Evolutionary conservation across 2,797 vertebrate genomes (phyloP).

Genomic region (Cyprinodon diabolis): DNA sequence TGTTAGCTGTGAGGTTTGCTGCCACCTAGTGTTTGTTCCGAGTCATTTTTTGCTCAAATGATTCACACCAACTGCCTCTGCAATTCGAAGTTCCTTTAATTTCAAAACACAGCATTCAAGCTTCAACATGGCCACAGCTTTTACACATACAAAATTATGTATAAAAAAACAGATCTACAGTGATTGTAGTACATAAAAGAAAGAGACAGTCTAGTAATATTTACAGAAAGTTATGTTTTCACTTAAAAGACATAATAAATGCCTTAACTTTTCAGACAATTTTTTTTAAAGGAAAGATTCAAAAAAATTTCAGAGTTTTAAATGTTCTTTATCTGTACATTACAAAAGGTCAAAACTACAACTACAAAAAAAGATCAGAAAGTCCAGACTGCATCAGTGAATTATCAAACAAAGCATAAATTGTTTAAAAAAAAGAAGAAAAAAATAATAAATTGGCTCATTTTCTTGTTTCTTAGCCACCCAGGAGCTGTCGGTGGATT

Average conservation of each 20-base stretch:
- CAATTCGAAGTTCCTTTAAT: slow-evolving; percentile 83
- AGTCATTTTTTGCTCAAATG: not conserved
- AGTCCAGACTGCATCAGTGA: slow-evolving; percentile 58
- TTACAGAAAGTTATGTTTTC: slow-evolving; percentile 73
- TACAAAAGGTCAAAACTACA: slow-evolving; percentile 65
- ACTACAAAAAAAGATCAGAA: slow-evolving; percentile 53
- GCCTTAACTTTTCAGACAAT: slow-evolving; percentile 54
- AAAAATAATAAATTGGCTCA: slow-evolving; percentile 30
- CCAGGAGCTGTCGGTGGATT: slow-evolving; percentile 39
- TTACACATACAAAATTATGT: slow-evolving; percentile 88
- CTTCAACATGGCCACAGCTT: slow-evolving; percentile 93
- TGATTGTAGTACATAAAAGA: slow-evolving; percentile 56
- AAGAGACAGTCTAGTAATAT: slow-evolving; percentile 63
- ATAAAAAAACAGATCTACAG: slow-evolving; percentile 66
- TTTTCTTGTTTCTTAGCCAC: slow-evolving; percentile 44
- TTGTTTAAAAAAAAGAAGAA: slow-evolving; percentile 36
- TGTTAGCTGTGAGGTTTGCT: slow-evolving; percentile 38
- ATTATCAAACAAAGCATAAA: slow-evolving; percentile 59
- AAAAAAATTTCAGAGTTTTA: slow-evolving; percentile 62
- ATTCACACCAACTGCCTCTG: not conserved
- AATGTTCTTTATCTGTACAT: slow-evolving; percentile 71
- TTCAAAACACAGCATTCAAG: slow-evolving; percentile 96
- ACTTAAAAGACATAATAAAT: slow-evolving; percentile 64
- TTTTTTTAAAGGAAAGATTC: slow-evolving; percentile 62
- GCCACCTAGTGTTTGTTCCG: slow-evolving; percentile 64